A percentile compares a stretch with the other conserved stretches of the same genome.
Evolutionary conservation across 2,888 invertebrate species (phyloP).

Genomic region (Hirtodrosophila histrioides): DNA sequence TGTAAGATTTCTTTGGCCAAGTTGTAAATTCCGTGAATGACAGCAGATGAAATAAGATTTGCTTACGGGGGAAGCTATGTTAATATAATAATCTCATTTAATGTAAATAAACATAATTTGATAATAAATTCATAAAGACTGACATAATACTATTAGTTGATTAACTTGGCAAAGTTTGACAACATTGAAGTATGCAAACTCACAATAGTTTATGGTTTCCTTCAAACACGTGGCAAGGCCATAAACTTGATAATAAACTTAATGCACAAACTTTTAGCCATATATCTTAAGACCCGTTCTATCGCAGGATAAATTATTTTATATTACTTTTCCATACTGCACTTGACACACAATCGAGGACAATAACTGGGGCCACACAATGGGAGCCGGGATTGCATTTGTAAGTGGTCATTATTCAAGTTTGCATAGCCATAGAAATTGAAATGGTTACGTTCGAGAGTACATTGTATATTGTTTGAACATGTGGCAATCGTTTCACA

Average conservation of each 20-base stretch:
- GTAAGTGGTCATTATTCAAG: slow-evolving; percentile 21
- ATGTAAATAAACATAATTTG: no score
- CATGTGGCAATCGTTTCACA: slow-evolving; percentile 32
- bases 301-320: slow-evolving; percentile 20
- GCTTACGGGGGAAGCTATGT: not conserved
- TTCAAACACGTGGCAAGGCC: not conserved
- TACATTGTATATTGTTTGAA: slow-evolving; percentile 2
- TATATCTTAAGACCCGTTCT: not conserved
- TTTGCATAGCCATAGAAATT: slow-evolving; percentile 21
- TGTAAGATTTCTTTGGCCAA: slow-evolving; percentile 11
- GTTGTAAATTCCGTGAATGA: slow-evolving; percentile 8
- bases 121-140: no score
- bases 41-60: slow-evolving; percentile 6
- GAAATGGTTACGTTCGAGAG: slow-evolving; percentile 19
- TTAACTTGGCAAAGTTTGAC: no score
- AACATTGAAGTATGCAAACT: not conserved
- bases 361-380: slow-evolving; percentile 9
- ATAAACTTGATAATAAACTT: slow-evolving; percentile 17
- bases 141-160: no score
- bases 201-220: not conserved
- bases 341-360: slow-evolving; percentile 33
- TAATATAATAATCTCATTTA: no score
- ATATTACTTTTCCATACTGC: slow-evolving; percentile 19
- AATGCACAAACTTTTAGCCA: slow-evolving; percentile 2
- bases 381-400: slow-evolving; percentile 3